phyloP scores from a whole-genome alignment of 2,113 vertebrate species.

The Zosterops pallidus region DNA sequence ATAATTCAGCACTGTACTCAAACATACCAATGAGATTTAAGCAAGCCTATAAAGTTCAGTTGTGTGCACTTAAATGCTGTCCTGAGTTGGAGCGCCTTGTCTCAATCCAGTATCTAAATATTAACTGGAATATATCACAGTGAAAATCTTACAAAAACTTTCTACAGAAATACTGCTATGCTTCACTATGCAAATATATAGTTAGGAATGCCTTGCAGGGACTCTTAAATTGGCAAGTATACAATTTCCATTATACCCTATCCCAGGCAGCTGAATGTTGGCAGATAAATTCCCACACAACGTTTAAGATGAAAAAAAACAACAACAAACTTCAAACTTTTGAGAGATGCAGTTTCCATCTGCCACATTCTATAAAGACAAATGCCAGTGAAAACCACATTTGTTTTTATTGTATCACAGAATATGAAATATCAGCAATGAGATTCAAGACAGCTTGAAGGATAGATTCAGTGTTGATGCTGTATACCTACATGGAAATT shows the following conservation, averaged over 20 bases:
- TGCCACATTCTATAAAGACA: slow-evolving; percentile 57
- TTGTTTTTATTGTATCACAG: neutral
- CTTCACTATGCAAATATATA: slow-evolving; percentile 53
- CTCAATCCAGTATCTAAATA: neutral
- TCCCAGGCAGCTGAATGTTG: slow-evolving; percentile 29
- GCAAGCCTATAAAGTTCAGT: neutral
- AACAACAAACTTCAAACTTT: slow-evolving; percentile 47
- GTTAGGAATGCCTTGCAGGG: slow-evolving; percentile 39
- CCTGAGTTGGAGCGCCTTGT: neutral
- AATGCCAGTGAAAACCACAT: slow-evolving; percentile 48
- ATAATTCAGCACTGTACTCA: neutral
- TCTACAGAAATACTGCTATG: slow-evolving; percentile 9
- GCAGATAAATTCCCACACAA: slow-evolving; percentile 60
- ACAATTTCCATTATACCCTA: slow-evolving; percentile 43
- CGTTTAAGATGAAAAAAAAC: slow-evolving; percentile 36
- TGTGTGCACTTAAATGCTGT: neutral
- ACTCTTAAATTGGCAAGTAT: slow-evolving; percentile 48
- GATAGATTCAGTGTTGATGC: neutral
- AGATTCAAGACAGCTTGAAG: neutral
- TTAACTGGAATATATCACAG: slow-evolving; percentile 5
- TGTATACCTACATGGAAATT: accelerated
- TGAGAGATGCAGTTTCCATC: neutral
- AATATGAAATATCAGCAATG: neutral
- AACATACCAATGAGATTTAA: neutral
- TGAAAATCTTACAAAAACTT: slow-evolving; percentile 33